A percentile compares a stretch with the other conserved stretches of the same genome.
These are phyloP conservation scores for Oryzias melastigma DNA, from an alignment of 2,113 vertebrate genomes.

Conservation along the genomic window DNA sequence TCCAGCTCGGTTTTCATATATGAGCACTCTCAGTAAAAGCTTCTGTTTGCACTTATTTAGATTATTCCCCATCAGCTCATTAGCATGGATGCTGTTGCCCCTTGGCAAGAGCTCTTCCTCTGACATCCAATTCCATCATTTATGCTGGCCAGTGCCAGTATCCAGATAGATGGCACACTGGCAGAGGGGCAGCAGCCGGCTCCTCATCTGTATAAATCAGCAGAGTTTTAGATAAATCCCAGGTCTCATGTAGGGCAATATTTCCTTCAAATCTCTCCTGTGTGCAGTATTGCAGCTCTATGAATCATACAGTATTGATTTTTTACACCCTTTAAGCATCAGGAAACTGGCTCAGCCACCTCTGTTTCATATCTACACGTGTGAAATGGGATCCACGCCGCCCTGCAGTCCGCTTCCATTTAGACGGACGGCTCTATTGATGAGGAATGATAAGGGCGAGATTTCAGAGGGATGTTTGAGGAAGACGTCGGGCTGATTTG, in stretches of 20 bases:
- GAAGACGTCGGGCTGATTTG: conserved; percentile 14
- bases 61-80: conserved; percentile 57
- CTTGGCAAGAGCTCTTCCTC: conserved; percentile 49
- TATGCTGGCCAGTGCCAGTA: conserved; percentile 46
- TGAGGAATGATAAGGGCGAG: conserved; percentile 30
- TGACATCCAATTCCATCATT: conserved; percentile 70
- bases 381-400: conserved; percentile 49
- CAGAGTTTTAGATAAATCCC: conserved; percentile 16
- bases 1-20: conserved; percentile 38
- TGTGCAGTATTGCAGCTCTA: conserved; percentile 6
- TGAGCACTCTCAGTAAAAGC: conserved; percentile 52
- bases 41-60: conserved; percentile 66
- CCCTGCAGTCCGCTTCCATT: conserved; percentile 28
- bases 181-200: conserved; percentile 33
- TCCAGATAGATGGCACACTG: conserved; percentile 55
- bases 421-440: conserved; percentile 42
- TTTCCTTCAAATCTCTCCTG: conserved; percentile 6
- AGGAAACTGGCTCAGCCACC: conserved; percentile 14
- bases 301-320: conserved; percentile 27
- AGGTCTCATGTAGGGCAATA: conserved; percentile 17
- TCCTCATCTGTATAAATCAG: conserved; percentile 47
- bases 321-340: conserved; percentile 21
- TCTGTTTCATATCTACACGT: conserved; percentile 39
- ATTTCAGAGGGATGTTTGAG: conserved; percentile 33
- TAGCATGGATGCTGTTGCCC: conserved; percentile 55